Conservation (phyloP, 2,888 invertebrate genomes). For the Callinectes sapidus region DNA sequence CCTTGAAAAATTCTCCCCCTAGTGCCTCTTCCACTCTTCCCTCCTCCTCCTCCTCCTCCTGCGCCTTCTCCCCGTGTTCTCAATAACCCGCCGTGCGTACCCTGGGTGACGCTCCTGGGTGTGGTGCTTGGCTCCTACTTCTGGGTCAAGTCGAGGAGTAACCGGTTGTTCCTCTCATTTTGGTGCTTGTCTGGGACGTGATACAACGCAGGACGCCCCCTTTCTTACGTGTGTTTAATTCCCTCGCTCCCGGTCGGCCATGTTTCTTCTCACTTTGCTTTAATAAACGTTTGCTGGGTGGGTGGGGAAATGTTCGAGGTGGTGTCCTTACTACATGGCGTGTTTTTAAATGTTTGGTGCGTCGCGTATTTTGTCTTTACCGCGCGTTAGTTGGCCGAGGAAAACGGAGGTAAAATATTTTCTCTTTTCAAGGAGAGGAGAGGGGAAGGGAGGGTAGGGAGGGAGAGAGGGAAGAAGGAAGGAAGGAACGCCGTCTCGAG, state of each 20-base stretch:
- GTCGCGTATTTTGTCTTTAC: conserved; percentile 13
- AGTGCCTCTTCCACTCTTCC: conserved; percentile 14
- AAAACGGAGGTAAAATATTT: not conserved
- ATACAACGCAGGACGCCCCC: not conserved
- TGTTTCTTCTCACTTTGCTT: not conserved
- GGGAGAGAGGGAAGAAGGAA: not conserved
- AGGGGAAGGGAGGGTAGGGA: not conserved
- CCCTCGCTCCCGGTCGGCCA: not conserved
- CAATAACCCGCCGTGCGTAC: not conserved
- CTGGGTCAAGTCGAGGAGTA: conserved; percentile 25
- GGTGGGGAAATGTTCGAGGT: not conserved
- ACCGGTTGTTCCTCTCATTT: conserved; percentile 15
- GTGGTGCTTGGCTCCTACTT: not conserved
- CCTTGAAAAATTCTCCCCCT: conserved; percentile 2
- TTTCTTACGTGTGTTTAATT: not conserved
- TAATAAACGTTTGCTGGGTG: not conserved
- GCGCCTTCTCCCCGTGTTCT: not conserved
- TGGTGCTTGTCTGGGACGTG: not conserved
- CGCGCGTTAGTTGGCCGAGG: not conserved
- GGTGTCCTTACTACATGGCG: not conserved
- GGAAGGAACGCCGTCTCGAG: not conserved
- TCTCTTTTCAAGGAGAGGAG: conserved; percentile 13
- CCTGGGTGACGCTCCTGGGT: not conserved
- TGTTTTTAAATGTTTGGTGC: not conserved
- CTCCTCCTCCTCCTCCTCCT: not conserved